Percentiles rank a stretch among this genome's conserved stretches.
Conservation (phyloP, 2,888 invertebrate species). For the Glyphotaelius pellucidus region DNA sequence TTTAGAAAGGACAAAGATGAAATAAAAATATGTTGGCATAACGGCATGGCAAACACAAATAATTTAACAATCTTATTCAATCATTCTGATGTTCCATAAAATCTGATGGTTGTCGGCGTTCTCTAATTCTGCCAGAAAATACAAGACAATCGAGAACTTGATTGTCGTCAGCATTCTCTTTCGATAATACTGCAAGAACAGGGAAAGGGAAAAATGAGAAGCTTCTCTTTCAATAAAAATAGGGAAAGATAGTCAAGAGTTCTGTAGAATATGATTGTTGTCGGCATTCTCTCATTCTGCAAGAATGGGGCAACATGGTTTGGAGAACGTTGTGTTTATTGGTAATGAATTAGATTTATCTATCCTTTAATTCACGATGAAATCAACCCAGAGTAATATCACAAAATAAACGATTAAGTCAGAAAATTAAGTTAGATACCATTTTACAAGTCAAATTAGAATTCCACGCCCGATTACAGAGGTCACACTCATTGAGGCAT, state of each 20-base stretch:
- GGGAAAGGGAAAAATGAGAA: too few species aligned
- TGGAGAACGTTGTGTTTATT: neutral
- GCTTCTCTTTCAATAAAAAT: too few species aligned
- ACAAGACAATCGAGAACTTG: too few species aligned
- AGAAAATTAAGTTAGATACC: neutral
- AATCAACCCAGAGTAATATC: neutral
- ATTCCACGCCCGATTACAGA: neutral
- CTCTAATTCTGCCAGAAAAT: too few species aligned
- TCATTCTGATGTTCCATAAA: neutral
- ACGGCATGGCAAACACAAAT: too few species aligned
- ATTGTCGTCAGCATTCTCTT: neutral
- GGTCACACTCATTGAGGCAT: neutral
- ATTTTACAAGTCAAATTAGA: neutral
- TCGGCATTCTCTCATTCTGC: neutral
- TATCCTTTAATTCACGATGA: too few species aligned
- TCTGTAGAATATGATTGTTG: neutral
- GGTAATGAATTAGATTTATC: too few species aligned
- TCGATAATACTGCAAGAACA: neutral
- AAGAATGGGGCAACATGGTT: neutral
- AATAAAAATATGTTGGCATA: too few species aligned
- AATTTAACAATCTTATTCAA: too few species aligned
- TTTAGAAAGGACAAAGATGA: too few species aligned
- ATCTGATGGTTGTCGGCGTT: neutral
- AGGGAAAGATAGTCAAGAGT: too few species aligned
- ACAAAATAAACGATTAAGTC: neutral